phyloP scores from a whole-genome alignment of 2,797 vertebrate genomes.

The Rhinophrynus dorsalis region DNA sequence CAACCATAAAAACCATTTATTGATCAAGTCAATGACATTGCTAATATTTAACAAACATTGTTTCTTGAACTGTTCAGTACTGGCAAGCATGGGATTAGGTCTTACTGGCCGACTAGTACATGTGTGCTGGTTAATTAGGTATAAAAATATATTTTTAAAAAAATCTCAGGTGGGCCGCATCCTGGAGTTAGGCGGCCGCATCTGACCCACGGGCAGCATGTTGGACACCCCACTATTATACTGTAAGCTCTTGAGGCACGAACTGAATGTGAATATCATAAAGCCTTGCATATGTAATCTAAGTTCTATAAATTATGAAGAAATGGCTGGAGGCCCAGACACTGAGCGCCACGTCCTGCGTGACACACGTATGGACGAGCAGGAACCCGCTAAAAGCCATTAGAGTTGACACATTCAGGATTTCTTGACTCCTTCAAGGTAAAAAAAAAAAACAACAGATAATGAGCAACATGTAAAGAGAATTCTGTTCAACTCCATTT shows the following conservation, averaged over 20 bases:
- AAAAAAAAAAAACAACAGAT: conserved; percentile 25
- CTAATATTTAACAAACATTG: too few relatives aligned
- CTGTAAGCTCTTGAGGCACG: background rate
- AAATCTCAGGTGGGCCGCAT: too few relatives aligned
- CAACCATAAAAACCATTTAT: too few relatives aligned
- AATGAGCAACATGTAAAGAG: conserved; percentile 40
- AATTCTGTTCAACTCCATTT: conserved; percentile 41
- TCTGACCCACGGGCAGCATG: too few relatives aligned
- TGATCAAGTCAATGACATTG: too few relatives aligned
- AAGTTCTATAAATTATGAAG: conserved; percentile 12
- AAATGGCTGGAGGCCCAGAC: conserved; percentile 11
- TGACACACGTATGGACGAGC: background rate
- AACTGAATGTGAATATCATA: background rate
- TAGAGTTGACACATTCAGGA: conserved; percentile 15
- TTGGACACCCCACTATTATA: too few relatives aligned
- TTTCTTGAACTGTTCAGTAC: too few relatives aligned
- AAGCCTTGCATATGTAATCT: background rate
- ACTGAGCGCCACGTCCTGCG: background rate
- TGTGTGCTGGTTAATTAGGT: too few relatives aligned
- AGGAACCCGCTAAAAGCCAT: conserved; percentile 1
- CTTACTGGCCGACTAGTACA: too few relatives aligned
- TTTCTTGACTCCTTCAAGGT: conserved; percentile 17
- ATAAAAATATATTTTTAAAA: too few relatives aligned
- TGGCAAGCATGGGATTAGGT: too few relatives aligned
- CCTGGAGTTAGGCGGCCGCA: too few relatives aligned